These are phyloP conservation scores for Calephelis perditalis DNA, from an alignment of 2,888 invertebrate species.

Conservation along the genomic window DNA sequence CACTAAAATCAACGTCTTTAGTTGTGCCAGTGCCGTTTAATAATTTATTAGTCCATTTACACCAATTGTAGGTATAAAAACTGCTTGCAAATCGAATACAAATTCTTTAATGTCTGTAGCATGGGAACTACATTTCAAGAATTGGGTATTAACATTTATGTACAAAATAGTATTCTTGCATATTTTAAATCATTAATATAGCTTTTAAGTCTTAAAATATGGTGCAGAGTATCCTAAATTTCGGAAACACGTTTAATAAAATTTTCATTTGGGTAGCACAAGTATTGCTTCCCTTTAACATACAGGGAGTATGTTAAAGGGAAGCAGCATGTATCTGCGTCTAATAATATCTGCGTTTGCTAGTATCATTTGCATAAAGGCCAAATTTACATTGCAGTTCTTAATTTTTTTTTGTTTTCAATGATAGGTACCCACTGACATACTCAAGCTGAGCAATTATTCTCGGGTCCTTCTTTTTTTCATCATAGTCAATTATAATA, in stretches of 20 bases:
- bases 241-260: slow-evolving; percentile 1
- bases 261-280: not conserved
- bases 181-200: not conserved
- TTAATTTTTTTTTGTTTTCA: slow-evolving; percentile 3
- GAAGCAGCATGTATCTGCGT: too few relatives aligned
- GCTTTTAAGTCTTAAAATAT: slow-evolving; percentile 2
- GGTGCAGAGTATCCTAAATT: slow-evolving; percentile 4
- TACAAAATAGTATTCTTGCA: slow-evolving; percentile 1
- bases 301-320: too few relatives aligned
- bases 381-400: not conserved
- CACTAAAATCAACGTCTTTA: not conserved
- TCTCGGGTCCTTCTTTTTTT: slow-evolving; percentile 6
- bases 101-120: not conserved
- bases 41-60: slow-evolving; percentile 2
- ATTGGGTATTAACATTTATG: not conserved
- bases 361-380: not conserved
- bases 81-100: not conserved
- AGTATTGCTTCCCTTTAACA: not conserved
- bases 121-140: slow-evolving; percentile 2
- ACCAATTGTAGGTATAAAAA: not conserved
- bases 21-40: not conserved
- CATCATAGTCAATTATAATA: not conserved
- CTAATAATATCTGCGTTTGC: not conserved
- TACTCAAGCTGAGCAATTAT: slow-evolving; percentile 4
- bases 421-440: not conserved